phyloP scores from a whole-genome alignment of 2,797 vertebrate genomes.

The Botia kubotai region DNA sequence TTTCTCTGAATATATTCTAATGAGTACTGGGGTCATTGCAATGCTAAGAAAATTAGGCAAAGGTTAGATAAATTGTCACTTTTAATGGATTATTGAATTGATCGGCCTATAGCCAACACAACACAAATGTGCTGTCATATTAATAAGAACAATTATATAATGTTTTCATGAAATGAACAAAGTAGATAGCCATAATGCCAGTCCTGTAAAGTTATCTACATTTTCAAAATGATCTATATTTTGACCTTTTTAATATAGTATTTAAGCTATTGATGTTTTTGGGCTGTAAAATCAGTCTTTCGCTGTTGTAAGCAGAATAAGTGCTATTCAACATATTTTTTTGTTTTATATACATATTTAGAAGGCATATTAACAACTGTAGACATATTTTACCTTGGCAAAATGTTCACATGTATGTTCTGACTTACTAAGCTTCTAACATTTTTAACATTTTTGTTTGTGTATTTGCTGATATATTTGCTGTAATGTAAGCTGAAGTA shows the following conservation, averaged over 20 bases:
- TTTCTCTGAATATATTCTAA: too few relatives aligned
- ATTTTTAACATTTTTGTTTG: conserved; percentile 6
- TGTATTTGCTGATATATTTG: not conserved
- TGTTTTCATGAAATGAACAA: not conserved
- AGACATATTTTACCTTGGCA: conserved; percentile 2
- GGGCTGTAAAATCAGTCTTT: not conserved
- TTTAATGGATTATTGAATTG: not conserved
- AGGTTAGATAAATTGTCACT: not conserved
- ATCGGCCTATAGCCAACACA: not conserved
- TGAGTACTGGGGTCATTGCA: too few relatives aligned
- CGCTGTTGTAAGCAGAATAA: conserved; percentile 2
- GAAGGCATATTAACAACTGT: not conserved
- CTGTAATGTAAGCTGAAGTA: too few relatives aligned
- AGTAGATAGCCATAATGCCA: not conserved
- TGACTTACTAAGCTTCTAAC: conserved; percentile 2
- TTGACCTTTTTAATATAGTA: conserved; percentile 21
- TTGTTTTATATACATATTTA: conserved; percentile 6
- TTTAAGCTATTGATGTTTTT: conserved; percentile 11
- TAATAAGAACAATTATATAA: not conserved
- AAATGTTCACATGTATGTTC: not conserved
- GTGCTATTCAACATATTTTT: conserved; percentile 9
- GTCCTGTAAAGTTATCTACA: not conserved
- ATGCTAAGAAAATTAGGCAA: not conserved
- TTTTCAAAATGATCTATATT: conserved; percentile 2
- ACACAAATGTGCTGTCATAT: not conserved